These are phyloP conservation scores for Oncorhynchus tshawytscha DNA, from an alignment of 2,113 vertebrate species.

Conservation along the genomic window DNA sequence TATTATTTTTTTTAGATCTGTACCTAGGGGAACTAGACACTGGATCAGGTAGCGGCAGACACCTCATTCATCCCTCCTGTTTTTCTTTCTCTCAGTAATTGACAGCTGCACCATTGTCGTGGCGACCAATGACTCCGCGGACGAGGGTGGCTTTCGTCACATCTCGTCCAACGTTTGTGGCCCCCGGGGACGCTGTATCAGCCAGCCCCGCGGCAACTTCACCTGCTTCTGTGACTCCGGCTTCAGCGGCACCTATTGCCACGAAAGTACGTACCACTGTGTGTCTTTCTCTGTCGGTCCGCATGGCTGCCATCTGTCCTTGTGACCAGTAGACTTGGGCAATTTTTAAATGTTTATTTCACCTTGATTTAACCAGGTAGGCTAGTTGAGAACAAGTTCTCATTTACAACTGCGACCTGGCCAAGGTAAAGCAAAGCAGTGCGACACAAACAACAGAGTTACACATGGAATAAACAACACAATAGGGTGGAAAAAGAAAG, in stretches of 20 bases:
- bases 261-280: conserved; percentile 85
- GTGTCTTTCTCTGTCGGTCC: too few species aligned
- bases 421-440: too few species aligned
- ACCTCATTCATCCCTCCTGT: neutral
- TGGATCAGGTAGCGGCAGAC: neutral
- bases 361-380: too few species aligned
- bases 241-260: conserved; percentile 92
- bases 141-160: conserved; percentile 70
- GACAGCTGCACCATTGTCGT: conserved; percentile 90
- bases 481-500: too few species aligned
- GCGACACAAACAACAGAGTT: too few species aligned
- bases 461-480: too few species aligned
- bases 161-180: conserved; percentile 88
- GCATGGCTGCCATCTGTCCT: neutral
- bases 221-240: conserved; percentile 88
- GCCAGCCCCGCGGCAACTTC: conserved; percentile 88
- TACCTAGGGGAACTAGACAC: too few species aligned
- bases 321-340: too few species aligned
- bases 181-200: conserved; percentile 85
- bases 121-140: conserved; percentile 76
- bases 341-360: too few species aligned
- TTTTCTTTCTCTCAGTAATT: conserved; percentile 75
- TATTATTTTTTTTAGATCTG: too few species aligned
- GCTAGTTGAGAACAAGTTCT: too few species aligned
- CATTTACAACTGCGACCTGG: too few species aligned